These are phyloP conservation scores for Orthosia gothica DNA, from an alignment of 2,888 invertebrate species.

Conservation along the genomic window DNA sequence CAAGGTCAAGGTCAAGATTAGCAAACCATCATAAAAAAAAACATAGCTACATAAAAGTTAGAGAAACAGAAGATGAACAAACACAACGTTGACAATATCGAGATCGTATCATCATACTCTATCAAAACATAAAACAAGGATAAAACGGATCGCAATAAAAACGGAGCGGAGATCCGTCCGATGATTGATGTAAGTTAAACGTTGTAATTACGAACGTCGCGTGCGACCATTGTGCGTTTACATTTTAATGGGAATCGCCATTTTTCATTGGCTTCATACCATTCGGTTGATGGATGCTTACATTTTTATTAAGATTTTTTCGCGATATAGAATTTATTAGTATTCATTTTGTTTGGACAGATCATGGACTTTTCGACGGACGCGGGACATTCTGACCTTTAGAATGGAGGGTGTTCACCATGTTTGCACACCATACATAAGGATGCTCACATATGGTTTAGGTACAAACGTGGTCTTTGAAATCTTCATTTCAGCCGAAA, in stretches of 20 bases:
- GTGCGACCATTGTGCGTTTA: slow-evolving; percentile 77
- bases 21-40: too few relatives aligned
- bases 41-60: too few relatives aligned
- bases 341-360: neutral
- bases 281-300: slow-evolving; percentile 84
- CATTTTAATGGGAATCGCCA: slow-evolving; percentile 82
- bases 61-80: neutral
- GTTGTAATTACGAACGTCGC: slow-evolving; percentile 83
- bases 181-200: slow-evolving; percentile 86
- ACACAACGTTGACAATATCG: neutral
- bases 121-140: slow-evolving; percentile 55
- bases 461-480: too few relatives aligned
- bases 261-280: slow-evolving; percentile 82
- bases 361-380: neutral
- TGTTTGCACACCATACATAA: too few relatives aligned
- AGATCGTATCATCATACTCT: slow-evolving; percentile 29
- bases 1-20: too few relatives aligned
- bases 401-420: too few relatives aligned
- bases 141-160: slow-evolving; percentile 60
- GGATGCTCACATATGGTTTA: too few relatives aligned
- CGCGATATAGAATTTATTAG: slow-evolving; percentile 41
- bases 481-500: too few relatives aligned
- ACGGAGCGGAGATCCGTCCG: slow-evolving; percentile 58
- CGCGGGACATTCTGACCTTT: too few relatives aligned
- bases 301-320: slow-evolving; percentile 85